Percentiles rank a stretch among this genome's conserved stretches.
phyloP scores from a whole-genome alignment of 35 echinoderm and acorn worm species.

The Ophiothrix spiculata region DNA sequence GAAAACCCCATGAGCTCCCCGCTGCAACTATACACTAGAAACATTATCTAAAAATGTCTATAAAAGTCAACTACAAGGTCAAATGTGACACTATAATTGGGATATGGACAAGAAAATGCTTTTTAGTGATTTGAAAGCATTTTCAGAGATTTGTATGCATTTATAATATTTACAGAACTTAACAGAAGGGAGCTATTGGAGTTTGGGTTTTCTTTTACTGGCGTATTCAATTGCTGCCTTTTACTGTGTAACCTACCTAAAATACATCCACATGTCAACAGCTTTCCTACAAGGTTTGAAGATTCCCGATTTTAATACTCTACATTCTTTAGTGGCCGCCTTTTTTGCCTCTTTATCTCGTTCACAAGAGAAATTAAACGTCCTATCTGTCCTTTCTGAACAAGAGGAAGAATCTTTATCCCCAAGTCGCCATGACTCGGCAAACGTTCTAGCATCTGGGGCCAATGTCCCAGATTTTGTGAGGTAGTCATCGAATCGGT shows the following conservation, averaged over 20 bases:
- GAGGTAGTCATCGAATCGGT: conserved; percentile 68
- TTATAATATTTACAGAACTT: too few relatives aligned
- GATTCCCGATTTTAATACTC: conserved; percentile 47
- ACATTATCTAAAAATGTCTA: too few relatives aligned
- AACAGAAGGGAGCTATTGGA: too few relatives aligned
- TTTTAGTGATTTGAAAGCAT: too few relatives aligned
- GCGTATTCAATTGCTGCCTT: too few relatives aligned
- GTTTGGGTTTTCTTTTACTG: too few relatives aligned
- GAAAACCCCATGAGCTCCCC: too few relatives aligned
- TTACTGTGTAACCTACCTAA: conserved; percentile 70
- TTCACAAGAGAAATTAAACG: conserved; percentile 40
- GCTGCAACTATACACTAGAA: too few relatives aligned
- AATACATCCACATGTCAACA: conserved; percentile 76
- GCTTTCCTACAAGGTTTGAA: conserved; percentile 62
- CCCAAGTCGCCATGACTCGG: conserved; percentile 70
- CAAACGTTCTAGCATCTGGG: conserved; percentile 54
- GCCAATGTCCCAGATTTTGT: conserved; percentile 49
- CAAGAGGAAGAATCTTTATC: not conserved
- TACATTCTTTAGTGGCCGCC: conserved; percentile 57
- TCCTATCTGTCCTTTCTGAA: conserved; percentile 39
- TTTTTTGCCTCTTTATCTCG: conserved; percentile 34
- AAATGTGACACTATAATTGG: too few relatives aligned
- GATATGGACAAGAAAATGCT: too few relatives aligned
- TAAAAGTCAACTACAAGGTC: too few relatives aligned
- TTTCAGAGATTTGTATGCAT: too few relatives aligned